Percentiles rank a stretch among this genome's conserved stretches.
Evolutionary conservation across 2,888 invertebrate species (phyloP).

Genomic region (Diarsia brunnea): DNA sequence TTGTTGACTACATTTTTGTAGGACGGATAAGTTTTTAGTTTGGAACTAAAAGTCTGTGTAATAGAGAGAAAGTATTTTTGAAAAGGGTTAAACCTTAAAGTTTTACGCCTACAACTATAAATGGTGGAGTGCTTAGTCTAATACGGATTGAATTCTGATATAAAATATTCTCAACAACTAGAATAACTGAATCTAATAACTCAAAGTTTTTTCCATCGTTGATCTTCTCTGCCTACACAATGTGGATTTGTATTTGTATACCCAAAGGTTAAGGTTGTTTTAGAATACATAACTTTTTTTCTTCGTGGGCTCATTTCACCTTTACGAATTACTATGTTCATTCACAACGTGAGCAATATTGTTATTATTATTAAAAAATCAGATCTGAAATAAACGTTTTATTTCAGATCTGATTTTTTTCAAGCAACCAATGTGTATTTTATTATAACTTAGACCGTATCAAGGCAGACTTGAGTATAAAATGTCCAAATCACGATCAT

Average conservation of each 20-base stretch:
- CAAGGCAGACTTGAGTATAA: background rate
- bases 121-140: slow-evolving; percentile 2
- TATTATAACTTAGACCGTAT: too few relatives aligned
- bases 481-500: background rate
- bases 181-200: background rate
- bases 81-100: slow-evolving; percentile 43
- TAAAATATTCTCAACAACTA: background rate
- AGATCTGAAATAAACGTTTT: too few relatives aligned
- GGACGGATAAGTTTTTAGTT: background rate
- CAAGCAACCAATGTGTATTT: background rate
- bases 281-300: background rate
- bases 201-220: background rate
- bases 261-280: background rate
- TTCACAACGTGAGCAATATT: too few relatives aligned
- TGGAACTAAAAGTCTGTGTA: slow-evolving; percentile 2
- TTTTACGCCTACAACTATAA: background rate
- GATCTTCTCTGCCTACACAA: background rate
- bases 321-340: slow-evolving; percentile 3
- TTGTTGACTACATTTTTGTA: background rate
- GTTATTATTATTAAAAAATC: too few relatives aligned
- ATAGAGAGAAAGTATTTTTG: slow-evolving; percentile 1
- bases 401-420: too few relatives aligned
- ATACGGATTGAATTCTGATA: background rate
- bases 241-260: background rate
- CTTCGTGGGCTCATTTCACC: background rate